Evolutionary conservation across 2,113 vertebrate genomes (phyloP).

Genomic region (Ciconia boyciana): DNA sequence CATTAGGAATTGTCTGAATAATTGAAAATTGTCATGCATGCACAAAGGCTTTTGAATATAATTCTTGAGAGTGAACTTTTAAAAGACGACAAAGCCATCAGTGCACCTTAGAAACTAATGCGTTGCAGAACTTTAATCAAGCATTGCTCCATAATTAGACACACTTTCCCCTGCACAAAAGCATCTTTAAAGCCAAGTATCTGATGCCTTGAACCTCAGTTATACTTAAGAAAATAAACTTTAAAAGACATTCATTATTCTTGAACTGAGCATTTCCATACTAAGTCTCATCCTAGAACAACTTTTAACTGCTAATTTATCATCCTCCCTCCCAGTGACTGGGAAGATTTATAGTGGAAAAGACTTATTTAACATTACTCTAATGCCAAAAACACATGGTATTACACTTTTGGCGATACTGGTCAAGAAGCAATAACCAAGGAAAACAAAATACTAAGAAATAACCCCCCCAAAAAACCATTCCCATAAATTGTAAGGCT

Average conservation of each 20-base stretch:
- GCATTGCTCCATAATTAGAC: background rate
- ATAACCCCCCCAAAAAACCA: background rate
- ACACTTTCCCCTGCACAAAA: background rate
- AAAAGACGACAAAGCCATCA: background rate
- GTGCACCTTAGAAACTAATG: background rate
- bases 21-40: background rate
- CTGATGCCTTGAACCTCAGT: background rate
- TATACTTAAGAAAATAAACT: slow-evolving; percentile 51
- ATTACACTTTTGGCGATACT: background rate
- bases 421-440: slow-evolving; percentile 7
- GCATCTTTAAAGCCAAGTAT: slow-evolving; percentile 14
- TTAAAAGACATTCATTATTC: slow-evolving; percentile 28
- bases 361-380: background rate
- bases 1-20: background rate
- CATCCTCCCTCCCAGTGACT: slow-evolving; percentile 20
- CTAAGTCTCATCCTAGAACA: slow-evolving; percentile 26
- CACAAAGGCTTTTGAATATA: background rate
- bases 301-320: slow-evolving; percentile 59
- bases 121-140: background rate
- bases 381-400: slow-evolving; percentile 36
- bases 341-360: slow-evolving; percentile 57
- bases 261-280: slow-evolving; percentile 24
- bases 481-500: background rate
- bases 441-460: background rate
- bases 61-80: background rate